Evolutionary conservation across 2,797 vertebrate species (phyloP).

Genomic region (Acrocephalus scirpaceus): DNA sequence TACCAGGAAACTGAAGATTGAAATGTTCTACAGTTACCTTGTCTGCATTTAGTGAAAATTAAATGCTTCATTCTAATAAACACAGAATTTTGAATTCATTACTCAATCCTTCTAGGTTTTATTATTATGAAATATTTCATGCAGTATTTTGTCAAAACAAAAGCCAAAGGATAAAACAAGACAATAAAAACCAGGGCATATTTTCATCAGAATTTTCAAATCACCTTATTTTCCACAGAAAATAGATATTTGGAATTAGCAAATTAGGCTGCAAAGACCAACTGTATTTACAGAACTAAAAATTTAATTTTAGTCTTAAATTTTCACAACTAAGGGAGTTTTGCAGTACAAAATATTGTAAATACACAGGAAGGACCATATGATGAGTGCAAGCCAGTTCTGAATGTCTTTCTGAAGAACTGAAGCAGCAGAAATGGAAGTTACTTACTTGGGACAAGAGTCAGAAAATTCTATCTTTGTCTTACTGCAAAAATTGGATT

Average conservation of each 20-base stretch:
- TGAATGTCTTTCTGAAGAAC: neutral
- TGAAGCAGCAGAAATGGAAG: neutral
- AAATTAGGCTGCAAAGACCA: neutral
- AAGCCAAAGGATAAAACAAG: neutral
- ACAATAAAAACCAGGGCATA: neutral
- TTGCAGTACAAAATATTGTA: neutral
- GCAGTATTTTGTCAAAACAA: conserved; percentile 12
- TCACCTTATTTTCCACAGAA: neutral
- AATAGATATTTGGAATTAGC: neutral
- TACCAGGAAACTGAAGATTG: neutral
- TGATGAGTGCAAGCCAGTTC: neutral
- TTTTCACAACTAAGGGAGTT: neutral
- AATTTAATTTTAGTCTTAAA: neutral
- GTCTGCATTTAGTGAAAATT: neutral
- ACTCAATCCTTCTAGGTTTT: neutral
- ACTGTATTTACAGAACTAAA: neutral
- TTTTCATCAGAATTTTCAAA: conserved; percentile 8
- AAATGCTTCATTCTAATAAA: conserved; percentile 24
- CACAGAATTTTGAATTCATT: neutral
- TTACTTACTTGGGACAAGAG: neutral
- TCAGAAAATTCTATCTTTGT: neutral
- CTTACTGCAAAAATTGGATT: neutral
- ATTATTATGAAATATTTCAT: neutral
- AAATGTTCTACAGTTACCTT: neutral
- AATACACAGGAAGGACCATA: neutral